phyloP scores from a whole-genome alignment of 2,888 invertebrate genomes.

The Caenorhabditis panamensis region DNA sequence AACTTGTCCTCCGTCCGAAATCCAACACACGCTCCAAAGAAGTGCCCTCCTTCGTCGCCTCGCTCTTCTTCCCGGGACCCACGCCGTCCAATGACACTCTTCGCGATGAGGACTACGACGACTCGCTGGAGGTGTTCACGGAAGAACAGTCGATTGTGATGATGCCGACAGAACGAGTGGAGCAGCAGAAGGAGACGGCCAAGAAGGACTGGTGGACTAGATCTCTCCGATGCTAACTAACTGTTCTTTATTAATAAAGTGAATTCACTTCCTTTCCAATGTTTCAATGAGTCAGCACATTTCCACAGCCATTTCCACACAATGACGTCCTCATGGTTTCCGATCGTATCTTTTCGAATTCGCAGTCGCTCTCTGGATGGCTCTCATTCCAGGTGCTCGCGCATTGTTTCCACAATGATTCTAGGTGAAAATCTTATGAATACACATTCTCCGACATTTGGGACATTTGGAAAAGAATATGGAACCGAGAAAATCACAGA shows the following conservation, averaged over 20 bases:
- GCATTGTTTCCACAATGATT: too few species aligned
- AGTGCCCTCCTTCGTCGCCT: not conserved
- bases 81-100: not conserved
- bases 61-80: not conserved
- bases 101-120: not conserved
- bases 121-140: not conserved
- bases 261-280: too few species aligned
- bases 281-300: too few species aligned
- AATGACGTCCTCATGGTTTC: too few species aligned
- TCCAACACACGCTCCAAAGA: slow-evolving; percentile 8
- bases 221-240: slow-evolving; percentile 42
- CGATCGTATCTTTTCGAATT: too few species aligned
- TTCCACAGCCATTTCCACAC: too few species aligned
- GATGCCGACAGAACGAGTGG: slow-evolving; percentile 4
- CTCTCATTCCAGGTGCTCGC: too few species aligned
- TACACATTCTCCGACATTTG: too few species aligned
- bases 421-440: too few species aligned
- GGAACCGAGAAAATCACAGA: too few species aligned
- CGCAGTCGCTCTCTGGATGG: too few species aligned
- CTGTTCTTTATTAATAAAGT: not conserved
- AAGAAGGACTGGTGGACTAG: slow-evolving; percentile 48
- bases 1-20: slow-evolving; percentile 28
- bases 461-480: too few species aligned
- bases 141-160: slow-evolving; percentile 19
- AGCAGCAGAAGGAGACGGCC: slow-evolving; percentile 1